phyloP scores from a whole-genome alignment of 2,113 vertebrate genomes.

The Columbina picui region DNA sequence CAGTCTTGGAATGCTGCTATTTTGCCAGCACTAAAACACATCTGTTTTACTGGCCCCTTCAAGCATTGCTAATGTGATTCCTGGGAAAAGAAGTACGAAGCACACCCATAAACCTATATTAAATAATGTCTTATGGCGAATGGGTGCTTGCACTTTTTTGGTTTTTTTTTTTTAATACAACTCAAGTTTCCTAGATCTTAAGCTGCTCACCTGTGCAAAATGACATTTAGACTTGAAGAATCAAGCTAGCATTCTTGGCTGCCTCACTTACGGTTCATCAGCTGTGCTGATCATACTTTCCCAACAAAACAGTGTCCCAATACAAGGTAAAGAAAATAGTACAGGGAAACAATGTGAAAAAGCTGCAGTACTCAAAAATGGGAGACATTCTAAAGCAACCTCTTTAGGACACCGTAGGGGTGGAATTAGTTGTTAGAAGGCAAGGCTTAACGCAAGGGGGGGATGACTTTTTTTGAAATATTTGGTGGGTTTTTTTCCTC shows the following conservation, averaged over 20 bases:
- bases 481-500: not conserved
- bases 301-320: not conserved
- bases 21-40: not conserved
- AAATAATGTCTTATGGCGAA: not conserved
- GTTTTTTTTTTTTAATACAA: not conserved
- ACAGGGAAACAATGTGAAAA: not conserved
- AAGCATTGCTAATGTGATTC: not conserved
- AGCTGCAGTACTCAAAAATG: not conserved
- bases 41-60: not conserved
- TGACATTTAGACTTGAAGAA: not conserved
- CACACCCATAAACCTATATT: not conserved
- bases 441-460: not conserved
- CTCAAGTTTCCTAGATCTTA: not conserved
- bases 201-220: not conserved
- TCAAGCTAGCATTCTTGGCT: not conserved
- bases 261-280: not conserved
- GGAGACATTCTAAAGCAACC: not conserved
- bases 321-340: not conserved
- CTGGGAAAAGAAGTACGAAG: conserved; percentile 6
- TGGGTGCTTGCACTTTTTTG: not conserved
- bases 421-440: not conserved
- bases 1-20: not conserved
- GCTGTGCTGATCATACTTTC: not conserved
- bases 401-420: not conserved
- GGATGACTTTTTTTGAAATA: not conserved